Base-by-base conservation (phyloP, 1,140 invertebrate species). In the Procambarus clarkii region DNA sequence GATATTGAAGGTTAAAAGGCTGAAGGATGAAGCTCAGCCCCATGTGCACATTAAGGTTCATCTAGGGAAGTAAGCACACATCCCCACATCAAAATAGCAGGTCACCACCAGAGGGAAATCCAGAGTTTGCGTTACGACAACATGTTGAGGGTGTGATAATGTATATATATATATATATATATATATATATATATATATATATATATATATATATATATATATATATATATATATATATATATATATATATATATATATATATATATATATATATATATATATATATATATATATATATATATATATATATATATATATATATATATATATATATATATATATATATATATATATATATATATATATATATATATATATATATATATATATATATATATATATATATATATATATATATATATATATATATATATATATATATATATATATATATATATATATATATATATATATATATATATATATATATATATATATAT, bases 171-270 rank as follows among this genome's bases (percentile, higher is more conserved):
- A n/a, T n/a, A n/a, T n/a, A n/a, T n/a, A n/a, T n/a, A 78, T 78
- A 78, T 78, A 78, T 78, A 78, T 78, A 78, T 78, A 78, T 78
- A 78, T 78, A 78, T 78, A 78, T 78, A 78, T 78, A 78, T 78
- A 78, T 78, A 78, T 78, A 78, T 78, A 78, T 78, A 78, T 78
- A 78, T 78, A 78, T 78, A 78, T 78, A 78, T 78, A 78, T 78
- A 78, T 78, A 78, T 78, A 78, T 44, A 78, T 44, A 78, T 78
- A 78, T 78, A 78, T 44, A 78, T 78, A 78, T 44, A 78, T 45
- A 79, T 45, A 8, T 45, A 79, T 18, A 34, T 45, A 8, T 18
- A 8, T 45, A 4, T 18, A 8, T 45, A 79, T 18, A 79, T 45
- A 34, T 18, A 79, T 45, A 79, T 45, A 79, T 45, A 34, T 45